phyloP scores from a whole-genome alignment of 2,888 invertebrate genomes.

The Volucella zonaria region DNA sequence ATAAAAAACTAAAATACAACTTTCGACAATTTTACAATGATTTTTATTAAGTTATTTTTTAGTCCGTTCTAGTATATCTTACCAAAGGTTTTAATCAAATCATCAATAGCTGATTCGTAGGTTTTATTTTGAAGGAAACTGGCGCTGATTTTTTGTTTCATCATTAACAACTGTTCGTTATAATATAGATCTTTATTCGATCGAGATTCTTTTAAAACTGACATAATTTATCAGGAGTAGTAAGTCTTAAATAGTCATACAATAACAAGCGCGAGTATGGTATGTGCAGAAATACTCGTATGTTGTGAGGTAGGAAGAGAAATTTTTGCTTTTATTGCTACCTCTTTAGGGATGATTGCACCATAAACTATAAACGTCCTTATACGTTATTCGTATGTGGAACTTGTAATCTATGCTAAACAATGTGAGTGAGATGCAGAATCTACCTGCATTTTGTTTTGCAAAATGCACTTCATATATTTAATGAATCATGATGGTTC shows the following conservation, averaged over 20 bases:
- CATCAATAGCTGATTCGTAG: conserved; percentile 76
- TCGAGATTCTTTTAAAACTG: conserved; percentile 31
- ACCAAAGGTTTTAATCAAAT: conserved; percentile 78
- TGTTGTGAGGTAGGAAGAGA: background rate
- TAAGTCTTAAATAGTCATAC: conserved; percentile 33
- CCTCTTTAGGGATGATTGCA: background rate
- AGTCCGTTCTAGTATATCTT: conserved; percentile 45
- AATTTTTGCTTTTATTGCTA: background rate
- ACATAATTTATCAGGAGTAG: background rate
- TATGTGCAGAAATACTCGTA: background rate
- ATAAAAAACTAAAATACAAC: no score
- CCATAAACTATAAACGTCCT: background rate
- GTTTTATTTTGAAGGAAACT: conserved; percentile 77
- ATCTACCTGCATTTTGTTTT: background rate
- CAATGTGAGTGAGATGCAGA: background rate
- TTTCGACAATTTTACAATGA: background rate
- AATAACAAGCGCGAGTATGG: background rate
- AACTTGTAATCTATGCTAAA: background rate
- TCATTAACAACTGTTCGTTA: background rate
- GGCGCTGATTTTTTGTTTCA: conserved; percentile 78
- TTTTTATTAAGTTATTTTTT: background rate
- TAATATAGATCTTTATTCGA: conserved; percentile 17
- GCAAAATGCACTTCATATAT: background rate
- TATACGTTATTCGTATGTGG: background rate
- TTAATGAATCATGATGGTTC: background rate